Conservation (phyloP, 2,888 invertebrate genomes). For the Homarus gammarus region DNA sequence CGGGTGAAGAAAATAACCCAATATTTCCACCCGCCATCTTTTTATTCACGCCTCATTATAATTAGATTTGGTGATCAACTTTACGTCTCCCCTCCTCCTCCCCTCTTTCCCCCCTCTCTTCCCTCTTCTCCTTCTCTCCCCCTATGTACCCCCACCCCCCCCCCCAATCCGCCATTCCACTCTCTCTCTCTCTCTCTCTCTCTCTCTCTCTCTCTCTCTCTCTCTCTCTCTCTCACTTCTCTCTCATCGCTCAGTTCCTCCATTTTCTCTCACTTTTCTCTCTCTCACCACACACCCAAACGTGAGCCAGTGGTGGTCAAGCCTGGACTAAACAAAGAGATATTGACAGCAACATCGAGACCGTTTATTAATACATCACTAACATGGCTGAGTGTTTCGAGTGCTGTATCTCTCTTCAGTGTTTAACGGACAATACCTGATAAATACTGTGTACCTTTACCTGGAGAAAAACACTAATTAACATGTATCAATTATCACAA, state of each 20-base stretch:
- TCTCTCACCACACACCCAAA: background rate
- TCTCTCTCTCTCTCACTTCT: background rate
- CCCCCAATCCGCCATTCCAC: background rate
- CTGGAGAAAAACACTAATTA: too few species aligned
- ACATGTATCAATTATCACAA: too few species aligned
- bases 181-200: constrained; percentile 12
- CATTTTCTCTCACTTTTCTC: background rate
- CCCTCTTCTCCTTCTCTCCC: background rate
- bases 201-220: background rate
- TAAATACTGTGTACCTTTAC: too few species aligned
- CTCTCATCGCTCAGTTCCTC: constrained; percentile 5
- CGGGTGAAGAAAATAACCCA: background rate
- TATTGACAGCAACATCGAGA: too few species aligned
- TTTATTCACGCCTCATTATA: constrained; percentile 31
- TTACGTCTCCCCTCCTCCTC: background rate
- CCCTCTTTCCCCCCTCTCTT: background rate
- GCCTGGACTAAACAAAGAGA: too few species aligned
- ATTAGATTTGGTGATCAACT: constrained; percentile 12
- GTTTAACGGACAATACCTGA: too few species aligned
- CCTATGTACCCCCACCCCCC: background rate
- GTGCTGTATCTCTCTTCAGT: too few species aligned
- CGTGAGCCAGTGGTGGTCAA: too few species aligned
- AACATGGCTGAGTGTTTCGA: too few species aligned
- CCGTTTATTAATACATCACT: too few species aligned
- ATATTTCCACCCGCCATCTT: constrained; percentile 4